These are phyloP conservation scores for Aporophyla lueneburgensis DNA, from an alignment of 2,888 invertebrate genomes.

Conservation along the genomic window DNA sequence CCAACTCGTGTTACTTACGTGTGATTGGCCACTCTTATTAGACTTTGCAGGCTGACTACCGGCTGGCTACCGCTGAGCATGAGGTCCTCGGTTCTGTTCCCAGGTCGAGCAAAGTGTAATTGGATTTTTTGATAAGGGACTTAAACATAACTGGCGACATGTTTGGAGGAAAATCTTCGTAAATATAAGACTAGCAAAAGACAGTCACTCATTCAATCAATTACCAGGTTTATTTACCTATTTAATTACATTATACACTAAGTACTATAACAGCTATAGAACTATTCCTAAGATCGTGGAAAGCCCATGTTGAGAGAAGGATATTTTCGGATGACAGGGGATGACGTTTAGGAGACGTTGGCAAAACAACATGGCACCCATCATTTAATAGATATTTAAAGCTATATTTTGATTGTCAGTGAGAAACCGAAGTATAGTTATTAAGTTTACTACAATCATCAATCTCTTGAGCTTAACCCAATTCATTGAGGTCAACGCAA, in stretches of 20 bases:
- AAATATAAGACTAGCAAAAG: no score
- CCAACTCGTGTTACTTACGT: no score
- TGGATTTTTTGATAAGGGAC: no score
- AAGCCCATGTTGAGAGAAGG: background rate
- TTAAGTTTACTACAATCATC: background rate
- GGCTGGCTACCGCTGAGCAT: no score
- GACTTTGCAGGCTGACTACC: no score
- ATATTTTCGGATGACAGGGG: conserved; percentile 19
- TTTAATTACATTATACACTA: background rate
- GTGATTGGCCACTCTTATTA: no score
- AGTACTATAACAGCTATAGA: background rate
- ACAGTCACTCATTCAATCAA: background rate
- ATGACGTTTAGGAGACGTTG: conserved; percentile 25
- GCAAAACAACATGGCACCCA: conserved; percentile 5
- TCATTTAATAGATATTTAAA: background rate
- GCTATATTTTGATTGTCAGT: conserved; percentile 5
- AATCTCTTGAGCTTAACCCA: no score
- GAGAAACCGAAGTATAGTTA: background rate
- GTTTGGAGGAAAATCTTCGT: no score
- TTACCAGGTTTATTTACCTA: background rate
- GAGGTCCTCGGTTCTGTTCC: no score
- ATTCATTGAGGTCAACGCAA: no score
- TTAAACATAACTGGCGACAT: no score
- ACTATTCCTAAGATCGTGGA: background rate
- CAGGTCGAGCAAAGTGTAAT: no score